Evolutionary conservation across 2,797 vertebrate species (phyloP).

Genomic region (Decapterus maruadsi): DNA sequence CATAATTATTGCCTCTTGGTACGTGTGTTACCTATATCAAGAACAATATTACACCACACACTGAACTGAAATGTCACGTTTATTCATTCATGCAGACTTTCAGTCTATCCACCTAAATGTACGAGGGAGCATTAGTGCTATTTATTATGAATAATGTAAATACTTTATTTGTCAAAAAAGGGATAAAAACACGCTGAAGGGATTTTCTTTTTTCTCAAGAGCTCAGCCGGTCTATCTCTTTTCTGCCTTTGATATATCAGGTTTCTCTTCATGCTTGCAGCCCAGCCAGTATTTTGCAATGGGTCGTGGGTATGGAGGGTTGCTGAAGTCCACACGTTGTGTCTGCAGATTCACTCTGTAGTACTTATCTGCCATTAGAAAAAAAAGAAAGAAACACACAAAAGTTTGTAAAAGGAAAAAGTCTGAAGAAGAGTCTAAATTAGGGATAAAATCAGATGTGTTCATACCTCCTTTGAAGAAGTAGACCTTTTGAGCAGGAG

Average conservation of each 20-base stretch:
- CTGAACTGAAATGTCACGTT: slow-evolving; percentile 24
- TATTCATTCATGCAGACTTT: slow-evolving; percentile 37
- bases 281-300: slow-evolving; percentile 95
- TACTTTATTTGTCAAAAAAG: neutral
- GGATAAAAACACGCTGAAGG: neutral
- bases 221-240: slow-evolving; percentile 66
- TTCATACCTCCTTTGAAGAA: slow-evolving; percentile 92
- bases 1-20: too few relatives aligned
- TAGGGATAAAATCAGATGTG: neutral
- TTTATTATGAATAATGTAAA: slow-evolving; percentile 1
- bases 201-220: neutral
- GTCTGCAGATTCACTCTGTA: slow-evolving; percentile 92
- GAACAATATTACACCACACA: neutral
- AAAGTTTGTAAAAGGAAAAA: neutral
- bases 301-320: slow-evolving; percentile 92
- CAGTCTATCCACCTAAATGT: neutral
- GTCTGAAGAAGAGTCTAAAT: neutral
- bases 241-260: slow-evolving; percentile 64
- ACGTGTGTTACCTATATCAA: neutral
- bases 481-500: slow-evolving; percentile 92
- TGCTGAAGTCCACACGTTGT: slow-evolving; percentile 84
- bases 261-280: slow-evolving; percentile 78
- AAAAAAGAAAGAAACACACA: slow-evolving; percentile 29
- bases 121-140: neutral
- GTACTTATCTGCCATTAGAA: slow-evolving; percentile 90